Base-by-base conservation (phyloP, 1,140 invertebrate genomes). In the Charaxes varanes region DNA sequence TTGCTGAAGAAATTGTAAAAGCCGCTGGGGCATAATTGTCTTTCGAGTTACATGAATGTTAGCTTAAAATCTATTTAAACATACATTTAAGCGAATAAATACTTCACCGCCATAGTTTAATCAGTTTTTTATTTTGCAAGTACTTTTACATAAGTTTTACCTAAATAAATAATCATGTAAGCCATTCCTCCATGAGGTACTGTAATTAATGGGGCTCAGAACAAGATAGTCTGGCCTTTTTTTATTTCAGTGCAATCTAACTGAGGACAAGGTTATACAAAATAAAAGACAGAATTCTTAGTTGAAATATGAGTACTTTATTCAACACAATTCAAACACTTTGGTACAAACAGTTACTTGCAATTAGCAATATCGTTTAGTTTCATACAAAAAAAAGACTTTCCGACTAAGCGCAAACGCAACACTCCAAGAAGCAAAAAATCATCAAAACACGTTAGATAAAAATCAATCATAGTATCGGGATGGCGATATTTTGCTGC, bases 1-100 rank as follows among this genome's bases (percentile, higher is more conserved):
- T 97, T 27, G 94, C 92, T 27, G 95, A 99, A 86, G 95, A 95
- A 53, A 86, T 99, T 58, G 91, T 97, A 24, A 94, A 94, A 83
- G 96, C 96, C 52, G 85, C 89, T 12, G 86, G 90, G 2, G 67
- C 65, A 57, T 80, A 71, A 49, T 23, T 33, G 16, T 10, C 40
- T 27, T 16, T 23, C 24, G 21, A 37, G 26, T 44, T 26, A 22
- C 36, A 35, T 43, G 36, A 38, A 52, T 58, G 64, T 60, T 46
- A 46, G 35, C 56, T 37, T 50, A 59, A 43, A 30, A 66, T 53
- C 43, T 70, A 74, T 67, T 66, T 62, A 70, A 66, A 67, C 43
- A 34, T 67, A 62, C 55, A 40, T 58, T 19, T 59, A 62, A 64
- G 65, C n/a, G n/a, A n/a, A n/a, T n/a, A n/a, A n/a, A n/a, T n/a